These are phyloP conservation scores for Oryzias javanicus DNA, from an alignment of 2,113 vertebrate species.

Conservation along the genomic window DNA sequence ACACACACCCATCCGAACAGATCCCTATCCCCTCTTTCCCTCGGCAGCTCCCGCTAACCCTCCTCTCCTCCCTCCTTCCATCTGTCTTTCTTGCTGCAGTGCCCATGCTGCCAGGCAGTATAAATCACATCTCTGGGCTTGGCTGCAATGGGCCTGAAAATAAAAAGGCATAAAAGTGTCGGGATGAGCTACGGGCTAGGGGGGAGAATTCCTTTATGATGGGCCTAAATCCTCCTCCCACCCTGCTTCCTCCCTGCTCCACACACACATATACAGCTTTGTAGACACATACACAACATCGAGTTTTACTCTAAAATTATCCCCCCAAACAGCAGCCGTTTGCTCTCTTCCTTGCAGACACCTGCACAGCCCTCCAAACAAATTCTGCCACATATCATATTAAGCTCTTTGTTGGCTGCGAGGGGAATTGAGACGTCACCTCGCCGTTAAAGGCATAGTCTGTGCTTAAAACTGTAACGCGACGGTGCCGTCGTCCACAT, in stretches of 20 bases:
- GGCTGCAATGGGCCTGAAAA: conserved; percentile 78
- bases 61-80: conserved; percentile 56
- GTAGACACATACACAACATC: conserved; percentile 47
- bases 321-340: conserved; percentile 45
- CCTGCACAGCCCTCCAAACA: conserved; percentile 36
- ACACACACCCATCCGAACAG: conserved; percentile 1
- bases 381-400: conserved; percentile 36
- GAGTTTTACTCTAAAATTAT: conserved; percentile 43
- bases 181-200: conserved; percentile 76
- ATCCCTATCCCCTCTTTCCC: conserved; percentile 37
- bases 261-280: conserved; percentile 37
- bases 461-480: conserved; percentile 21
- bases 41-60: conserved; percentile 50
- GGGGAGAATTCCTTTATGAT: conserved; percentile 79
- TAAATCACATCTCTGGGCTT: conserved; percentile 77
- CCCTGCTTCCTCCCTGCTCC: conserved; percentile 35
- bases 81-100: conserved; percentile 76
- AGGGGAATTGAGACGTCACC: conserved; percentile 57
- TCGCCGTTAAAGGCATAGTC: conserved; percentile 39
- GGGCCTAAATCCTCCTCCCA: conserved; percentile 74
- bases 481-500: not conserved
- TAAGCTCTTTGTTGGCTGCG: conserved; percentile 45
- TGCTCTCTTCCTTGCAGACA: conserved; percentile 33
- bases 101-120: conserved; percentile 76
- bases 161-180: conserved; percentile 80